Evolutionary conservation across 2,113 vertebrate genomes (phyloP).

Genomic region (Cebidichthys violaceus): DNA sequence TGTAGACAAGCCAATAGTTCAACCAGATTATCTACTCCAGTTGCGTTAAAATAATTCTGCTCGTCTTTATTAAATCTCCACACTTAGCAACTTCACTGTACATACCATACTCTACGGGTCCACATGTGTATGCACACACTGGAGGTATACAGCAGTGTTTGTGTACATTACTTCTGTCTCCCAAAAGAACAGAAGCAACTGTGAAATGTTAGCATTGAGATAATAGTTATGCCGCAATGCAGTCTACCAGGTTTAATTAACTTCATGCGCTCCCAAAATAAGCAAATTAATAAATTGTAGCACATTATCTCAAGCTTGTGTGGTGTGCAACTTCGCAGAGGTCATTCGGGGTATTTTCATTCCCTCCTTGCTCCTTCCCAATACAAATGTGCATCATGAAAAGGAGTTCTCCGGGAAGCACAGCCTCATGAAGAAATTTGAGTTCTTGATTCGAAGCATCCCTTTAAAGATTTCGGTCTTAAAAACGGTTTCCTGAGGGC

Average conservation of each 20-base stretch:
- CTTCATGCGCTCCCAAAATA: conserved; percentile 9
- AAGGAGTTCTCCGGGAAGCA: conserved; percentile 30
- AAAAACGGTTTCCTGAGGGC: conserved; percentile 49
- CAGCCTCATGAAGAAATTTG: conserved; percentile 40
- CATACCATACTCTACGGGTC: too few species aligned
- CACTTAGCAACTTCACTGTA: not conserved
- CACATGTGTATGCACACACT: not conserved
- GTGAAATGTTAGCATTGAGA: not conserved
- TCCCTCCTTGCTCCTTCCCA: conserved; percentile 5
- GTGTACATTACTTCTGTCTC: not conserved
- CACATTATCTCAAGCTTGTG: conserved; percentile 32
- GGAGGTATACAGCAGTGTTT: not conserved
- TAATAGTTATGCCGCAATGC: not conserved
- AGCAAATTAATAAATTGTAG: not conserved
- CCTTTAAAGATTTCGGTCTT: conserved; percentile 65
- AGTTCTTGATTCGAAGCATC: conserved; percentile 53
- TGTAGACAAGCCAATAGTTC: not conserved
- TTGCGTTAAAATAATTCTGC: not conserved
- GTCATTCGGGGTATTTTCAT: conserved; percentile 58
- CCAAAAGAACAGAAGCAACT: not conserved
- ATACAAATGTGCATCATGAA: conserved; percentile 57
- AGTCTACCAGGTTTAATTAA: conserved; percentile 22
- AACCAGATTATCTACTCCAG: not conserved
- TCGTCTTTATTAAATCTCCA: not conserved
- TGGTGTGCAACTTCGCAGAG: conserved; percentile 48